phyloP scores from a whole-genome alignment of 2,888 invertebrate genomes.

The Lissonota sp. region DNA sequence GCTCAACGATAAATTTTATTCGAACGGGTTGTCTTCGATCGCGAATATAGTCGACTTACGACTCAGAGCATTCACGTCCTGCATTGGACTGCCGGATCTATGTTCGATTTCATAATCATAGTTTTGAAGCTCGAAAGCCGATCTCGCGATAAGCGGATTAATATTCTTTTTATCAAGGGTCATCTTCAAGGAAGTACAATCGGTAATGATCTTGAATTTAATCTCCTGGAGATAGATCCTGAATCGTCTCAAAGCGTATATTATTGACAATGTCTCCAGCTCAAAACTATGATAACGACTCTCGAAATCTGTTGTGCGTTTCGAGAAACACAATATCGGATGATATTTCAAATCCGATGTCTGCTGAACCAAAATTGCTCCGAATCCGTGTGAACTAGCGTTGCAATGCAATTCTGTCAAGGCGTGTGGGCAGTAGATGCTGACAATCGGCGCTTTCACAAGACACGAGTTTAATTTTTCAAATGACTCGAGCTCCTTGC shows the following conservation, averaged over 20 bases:
- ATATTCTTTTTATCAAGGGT: conserved; percentile 73
- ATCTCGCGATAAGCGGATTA: conserved; percentile 59
- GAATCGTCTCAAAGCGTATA: conserved; percentile 69
- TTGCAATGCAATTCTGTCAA: conserved; percentile 78
- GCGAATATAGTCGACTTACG: conserved; percentile 36
- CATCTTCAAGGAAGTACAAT: conserved; percentile 71
- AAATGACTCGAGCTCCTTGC: conserved; percentile 9
- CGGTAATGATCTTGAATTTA: conserved; percentile 45
- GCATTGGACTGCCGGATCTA: conserved; percentile 67
- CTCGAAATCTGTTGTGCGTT: conserved; percentile 71
- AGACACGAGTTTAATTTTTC: neutral
- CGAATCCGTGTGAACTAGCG: conserved; percentile 58
- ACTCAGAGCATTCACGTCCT: conserved; percentile 73
- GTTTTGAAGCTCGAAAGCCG: conserved; percentile 69
- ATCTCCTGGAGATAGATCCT: conserved; percentile 70
- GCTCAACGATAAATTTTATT: conserved; percentile 55
- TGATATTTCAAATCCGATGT: conserved; percentile 71
- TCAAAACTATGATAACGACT: conserved; percentile 76
- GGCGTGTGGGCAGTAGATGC: conserved; percentile 72
- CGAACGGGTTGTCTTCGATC: conserved; percentile 61
- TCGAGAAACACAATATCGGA: conserved; percentile 76
- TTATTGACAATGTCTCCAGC: conserved; percentile 70
- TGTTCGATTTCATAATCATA: conserved; percentile 70
- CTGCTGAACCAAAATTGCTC: conserved; percentile 75
- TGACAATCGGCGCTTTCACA: conserved; percentile 50